phyloP scores from a whole-genome alignment of 2,113 vertebrate species.

The Nibea coibor region DNA sequence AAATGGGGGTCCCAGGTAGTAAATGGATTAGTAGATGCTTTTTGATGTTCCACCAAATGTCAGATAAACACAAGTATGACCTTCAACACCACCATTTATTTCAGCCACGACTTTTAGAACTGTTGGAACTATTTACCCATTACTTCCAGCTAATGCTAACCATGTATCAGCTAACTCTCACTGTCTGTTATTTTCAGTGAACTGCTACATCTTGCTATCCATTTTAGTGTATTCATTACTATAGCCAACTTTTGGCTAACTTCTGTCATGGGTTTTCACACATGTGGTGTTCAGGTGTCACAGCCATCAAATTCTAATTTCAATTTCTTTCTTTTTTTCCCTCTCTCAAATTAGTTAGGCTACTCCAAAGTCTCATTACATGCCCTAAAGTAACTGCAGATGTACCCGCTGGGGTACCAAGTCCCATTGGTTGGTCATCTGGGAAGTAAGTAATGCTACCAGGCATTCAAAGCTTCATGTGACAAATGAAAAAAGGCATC shows the following conservation, averaged over 20 bases:
- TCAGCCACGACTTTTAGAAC: neutral
- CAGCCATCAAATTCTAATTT: neutral
- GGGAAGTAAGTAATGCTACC: neutral
- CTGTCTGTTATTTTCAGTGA: neutral
- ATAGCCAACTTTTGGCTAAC: neutral
- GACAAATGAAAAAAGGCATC: neutral
- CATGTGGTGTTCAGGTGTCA: neutral
- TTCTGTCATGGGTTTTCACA: no score
- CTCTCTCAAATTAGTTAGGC: neutral
- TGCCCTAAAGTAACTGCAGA: neutral
- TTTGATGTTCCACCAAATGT: neutral
- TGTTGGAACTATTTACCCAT: neutral
- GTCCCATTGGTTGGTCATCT: no score
- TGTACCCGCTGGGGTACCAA: neutral
- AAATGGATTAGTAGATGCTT: neutral
- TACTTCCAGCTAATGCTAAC: neutral
- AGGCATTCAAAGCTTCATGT: neutral
- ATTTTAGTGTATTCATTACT: neutral
- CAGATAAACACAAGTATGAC: neutral
- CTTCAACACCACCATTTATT: neutral
- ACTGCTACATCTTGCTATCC: neutral
- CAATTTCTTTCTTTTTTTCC: neutral
- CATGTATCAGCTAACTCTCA: neutral
- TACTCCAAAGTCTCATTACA: neutral
- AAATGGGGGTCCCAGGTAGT: constrained; percentile 1